A percentile compares a stretch with the other conserved stretches of the same genome.
Evolutionary conservation across 1,140 invertebrate genomes (phyloP).

Genomic region (Drosophila athabasca): DNA sequence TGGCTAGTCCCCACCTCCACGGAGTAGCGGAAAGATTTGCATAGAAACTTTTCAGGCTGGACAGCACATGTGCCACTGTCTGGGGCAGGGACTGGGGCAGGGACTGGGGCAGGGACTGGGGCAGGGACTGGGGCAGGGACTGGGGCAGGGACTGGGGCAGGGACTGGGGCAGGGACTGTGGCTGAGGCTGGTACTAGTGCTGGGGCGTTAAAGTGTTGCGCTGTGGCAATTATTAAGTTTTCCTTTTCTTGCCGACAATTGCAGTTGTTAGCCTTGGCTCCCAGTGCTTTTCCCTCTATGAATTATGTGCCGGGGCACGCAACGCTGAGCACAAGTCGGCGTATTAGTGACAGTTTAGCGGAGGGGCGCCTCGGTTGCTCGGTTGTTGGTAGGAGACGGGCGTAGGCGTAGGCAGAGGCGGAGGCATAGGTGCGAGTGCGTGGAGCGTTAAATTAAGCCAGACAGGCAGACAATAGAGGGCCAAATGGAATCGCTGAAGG

Average conservation of each 20-base stretch:
- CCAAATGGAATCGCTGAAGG: neutral
- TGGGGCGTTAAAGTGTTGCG: conserved; percentile 49
- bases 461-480: conserved; percentile 27
- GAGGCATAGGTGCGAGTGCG: conserved; percentile 69
- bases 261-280: conserved; percentile 59
- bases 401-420: conserved; percentile 8
- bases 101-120: conserved; percentile 2
- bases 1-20: conserved; percentile 37
- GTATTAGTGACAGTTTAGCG: conserved; percentile 79
- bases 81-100: neutral
- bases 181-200: neutral
- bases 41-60: conserved; percentile 53
- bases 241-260: conserved; percentile 44
- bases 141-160: neutral
- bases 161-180: too few relatives aligned
- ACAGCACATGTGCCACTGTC: conserved; percentile 33
- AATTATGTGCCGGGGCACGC: conserved; percentile 63
- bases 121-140: neutral
- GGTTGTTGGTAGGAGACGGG: neutral
- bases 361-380: neutral
- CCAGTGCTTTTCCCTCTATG: conserved; percentile 20
- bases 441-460: conserved; percentile 73
- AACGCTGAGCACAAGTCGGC: conserved; percentile 67
- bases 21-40: conserved; percentile 52
- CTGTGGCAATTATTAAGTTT: conserved; percentile 58